Evolutionary conservation across 2,113 vertebrate genomes (phyloP).

Genomic region (Spea multiplicata): DNA sequence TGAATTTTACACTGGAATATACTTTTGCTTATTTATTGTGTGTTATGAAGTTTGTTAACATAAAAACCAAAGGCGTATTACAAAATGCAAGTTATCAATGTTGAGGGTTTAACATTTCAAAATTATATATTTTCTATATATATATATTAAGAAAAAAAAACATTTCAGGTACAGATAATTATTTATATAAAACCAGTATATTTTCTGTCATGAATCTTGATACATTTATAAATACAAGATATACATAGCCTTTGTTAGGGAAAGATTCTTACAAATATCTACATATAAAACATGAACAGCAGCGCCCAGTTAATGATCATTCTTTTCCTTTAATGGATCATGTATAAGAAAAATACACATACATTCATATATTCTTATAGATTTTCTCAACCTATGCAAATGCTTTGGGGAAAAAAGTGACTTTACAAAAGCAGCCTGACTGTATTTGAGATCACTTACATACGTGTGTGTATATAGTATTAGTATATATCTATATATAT

Average conservation of each 20-base stretch:
- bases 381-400: conserved; percentile 60
- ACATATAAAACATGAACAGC: conserved; percentile 72
- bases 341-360: conserved; percentile 69
- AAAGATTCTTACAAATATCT: conserved; percentile 53
- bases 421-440: conserved; percentile 52
- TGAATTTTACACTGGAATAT: conserved; percentile 47
- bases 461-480: background rate
- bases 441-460: background rate
- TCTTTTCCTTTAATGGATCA: conserved; percentile 54
- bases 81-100: conserved; percentile 66
- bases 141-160: conserved; percentile 58
- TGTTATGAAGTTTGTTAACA: conserved; percentile 67
- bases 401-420: conserved; percentile 36
- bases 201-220: conserved; percentile 63
- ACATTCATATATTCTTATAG: conserved; percentile 61
- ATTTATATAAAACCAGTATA: conserved; percentile 72
- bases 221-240: conserved; percentile 75
- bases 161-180: conserved; percentile 65
- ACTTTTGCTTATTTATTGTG: conserved; percentile 67
- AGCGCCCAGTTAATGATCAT: conserved; percentile 57
- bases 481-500: no score
- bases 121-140: conserved; percentile 60
- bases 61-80: conserved; percentile 67
- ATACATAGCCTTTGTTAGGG: conserved; percentile 60
- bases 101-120: conserved; percentile 65